phyloP scores from a whole-genome alignment of 1,140 invertebrate genomes.

The Zelostemma sp. region DNA sequence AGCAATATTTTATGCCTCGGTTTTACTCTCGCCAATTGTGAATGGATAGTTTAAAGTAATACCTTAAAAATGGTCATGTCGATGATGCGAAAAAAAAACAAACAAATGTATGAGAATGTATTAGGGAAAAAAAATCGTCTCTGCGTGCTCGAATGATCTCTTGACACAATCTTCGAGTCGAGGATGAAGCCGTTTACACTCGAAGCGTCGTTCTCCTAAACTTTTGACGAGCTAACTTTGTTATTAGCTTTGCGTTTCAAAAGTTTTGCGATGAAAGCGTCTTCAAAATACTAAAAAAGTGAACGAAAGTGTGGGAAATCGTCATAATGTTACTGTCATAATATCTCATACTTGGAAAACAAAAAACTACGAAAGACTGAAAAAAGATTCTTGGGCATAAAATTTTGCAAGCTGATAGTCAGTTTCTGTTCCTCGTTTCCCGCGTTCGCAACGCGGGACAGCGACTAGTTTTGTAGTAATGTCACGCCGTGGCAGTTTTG shows the following conservation, averaged over 20 bases:
- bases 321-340: too few relatives aligned
- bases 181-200: conserved; percentile 28
- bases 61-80: too few relatives aligned
- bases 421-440: conserved; percentile 69
- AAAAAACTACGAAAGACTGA: conserved; percentile 25
- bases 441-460: conserved; percentile 53
- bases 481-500: conserved; percentile 24
- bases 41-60: too few relatives aligned
- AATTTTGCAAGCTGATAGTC: conserved; percentile 68
- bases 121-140: too few relatives aligned
- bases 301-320: too few relatives aligned
- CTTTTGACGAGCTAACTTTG: conserved; percentile 64
- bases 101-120: too few relatives aligned
- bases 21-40: conserved; percentile 40
- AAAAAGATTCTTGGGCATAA: conserved; percentile 62
- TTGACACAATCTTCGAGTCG: conserved; percentile 27
- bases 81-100: too few relatives aligned
- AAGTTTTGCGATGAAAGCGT: conserved; percentile 53
- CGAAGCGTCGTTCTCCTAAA: conserved; percentile 46
- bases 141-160: conserved; percentile 11
- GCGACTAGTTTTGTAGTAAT: conserved; percentile 32
- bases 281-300: conserved; percentile 5
- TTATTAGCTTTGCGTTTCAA: conserved; percentile 59
- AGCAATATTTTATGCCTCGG: conserved; percentile 66
- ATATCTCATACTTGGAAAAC: too few relatives aligned